Evolutionary conservation across 2,888 invertebrate genomes (phyloP).

Genomic region (Ischnus inquisitorius): DNA sequence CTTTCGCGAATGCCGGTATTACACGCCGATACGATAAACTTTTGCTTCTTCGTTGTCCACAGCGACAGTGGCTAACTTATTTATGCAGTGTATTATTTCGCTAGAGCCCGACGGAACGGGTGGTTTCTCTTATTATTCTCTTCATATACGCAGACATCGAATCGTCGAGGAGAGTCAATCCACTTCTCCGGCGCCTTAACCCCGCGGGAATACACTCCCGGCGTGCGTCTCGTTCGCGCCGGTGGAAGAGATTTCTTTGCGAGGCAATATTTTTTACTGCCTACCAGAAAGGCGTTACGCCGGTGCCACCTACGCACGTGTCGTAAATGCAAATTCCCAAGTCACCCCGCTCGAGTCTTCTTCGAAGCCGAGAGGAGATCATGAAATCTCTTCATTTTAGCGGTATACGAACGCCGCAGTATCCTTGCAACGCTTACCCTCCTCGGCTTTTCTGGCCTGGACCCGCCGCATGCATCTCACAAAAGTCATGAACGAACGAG

Average conservation of each 20-base stretch:
- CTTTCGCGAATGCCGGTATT: slow-evolving; percentile 2
- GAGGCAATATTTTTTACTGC: slow-evolving; percentile 64
- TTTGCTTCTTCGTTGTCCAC: slow-evolving; percentile 29
- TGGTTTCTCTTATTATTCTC: slow-evolving; percentile 58
- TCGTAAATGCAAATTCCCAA: slow-evolving; percentile 73
- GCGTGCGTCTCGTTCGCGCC: slow-evolving; percentile 18
- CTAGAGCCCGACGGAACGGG: slow-evolving; percentile 6
- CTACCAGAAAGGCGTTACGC: slow-evolving; percentile 70
- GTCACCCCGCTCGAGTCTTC: slow-evolving; percentile 38
- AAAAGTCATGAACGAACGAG: slow-evolving; percentile 46
- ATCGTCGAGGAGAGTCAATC: slow-evolving; percentile 52
- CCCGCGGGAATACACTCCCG: slow-evolving; percentile 6
- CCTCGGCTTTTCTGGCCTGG: slow-evolving; percentile 43
- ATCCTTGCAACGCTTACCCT: slow-evolving; percentile 54
- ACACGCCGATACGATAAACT: slow-evolving; percentile 20
- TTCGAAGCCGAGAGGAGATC: slow-evolving; percentile 49
- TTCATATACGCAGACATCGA: slow-evolving; percentile 32
- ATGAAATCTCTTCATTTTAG: slow-evolving; percentile 59
- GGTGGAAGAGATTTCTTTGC: slow-evolving; percentile 59
- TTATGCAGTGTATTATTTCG: slow-evolving; percentile 9
- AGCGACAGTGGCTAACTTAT: slow-evolving; percentile 4
- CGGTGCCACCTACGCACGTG: slow-evolving; percentile 72
- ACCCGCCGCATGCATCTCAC: neutral
- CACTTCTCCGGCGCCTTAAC: slow-evolving; percentile 34
- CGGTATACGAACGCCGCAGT: neutral